phyloP scores from a whole-genome alignment of 2,113 vertebrate species.

The Paralichthys olivaceus region DNA sequence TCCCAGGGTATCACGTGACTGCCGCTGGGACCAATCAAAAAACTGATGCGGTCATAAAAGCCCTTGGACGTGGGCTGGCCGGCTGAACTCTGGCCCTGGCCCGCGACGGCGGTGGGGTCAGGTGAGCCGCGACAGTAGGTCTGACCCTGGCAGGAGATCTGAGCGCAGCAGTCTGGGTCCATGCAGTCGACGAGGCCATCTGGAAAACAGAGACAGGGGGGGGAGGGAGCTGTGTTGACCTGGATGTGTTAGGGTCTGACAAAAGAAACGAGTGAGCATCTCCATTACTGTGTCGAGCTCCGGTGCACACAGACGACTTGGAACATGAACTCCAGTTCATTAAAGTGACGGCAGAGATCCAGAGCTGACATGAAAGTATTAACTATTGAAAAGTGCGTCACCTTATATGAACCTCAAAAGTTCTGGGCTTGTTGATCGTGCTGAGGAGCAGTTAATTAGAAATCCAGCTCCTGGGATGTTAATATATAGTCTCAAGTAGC shows the following conservation, averaged over 20 bases:
- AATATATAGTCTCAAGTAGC: conserved; percentile 14
- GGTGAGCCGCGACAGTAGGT: conserved; percentile 92
- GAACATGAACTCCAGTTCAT: conserved; percentile 31
- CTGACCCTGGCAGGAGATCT: conserved; percentile 94
- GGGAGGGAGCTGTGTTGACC: conserved; percentile 36
- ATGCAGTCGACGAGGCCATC: conserved; percentile 96
- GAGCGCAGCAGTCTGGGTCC: conserved; percentile 98
- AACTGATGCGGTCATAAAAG: conserved; percentile 93
- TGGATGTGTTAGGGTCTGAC: conserved; percentile 19
- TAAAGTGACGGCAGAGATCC: conserved; percentile 36
- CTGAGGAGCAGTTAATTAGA: conserved; percentile 13
- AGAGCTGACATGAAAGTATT: conserved; percentile 5
- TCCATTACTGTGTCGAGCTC: conserved; percentile 22
- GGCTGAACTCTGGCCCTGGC: conserved; percentile 82
- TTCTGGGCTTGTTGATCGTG: conserved; percentile 13
- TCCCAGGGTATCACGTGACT: conserved; percentile 93
- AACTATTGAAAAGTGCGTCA: conserved; percentile 40
- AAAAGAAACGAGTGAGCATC: conserved; percentile 5
- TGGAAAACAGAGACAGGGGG: conserved; percentile 76
- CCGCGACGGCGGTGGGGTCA: conserved; percentile 89
- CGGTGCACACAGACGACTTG: conserved; percentile 34
- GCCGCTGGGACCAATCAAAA: conserved; percentile 90
- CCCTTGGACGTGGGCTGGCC: conserved; percentile 85
- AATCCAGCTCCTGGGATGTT: conserved; percentile 1
- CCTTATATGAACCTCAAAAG: conserved; percentile 20